phyloP scores from a whole-genome alignment of 2,113 vertebrate genomes.

The Vulpes ferrilata region DNA sequence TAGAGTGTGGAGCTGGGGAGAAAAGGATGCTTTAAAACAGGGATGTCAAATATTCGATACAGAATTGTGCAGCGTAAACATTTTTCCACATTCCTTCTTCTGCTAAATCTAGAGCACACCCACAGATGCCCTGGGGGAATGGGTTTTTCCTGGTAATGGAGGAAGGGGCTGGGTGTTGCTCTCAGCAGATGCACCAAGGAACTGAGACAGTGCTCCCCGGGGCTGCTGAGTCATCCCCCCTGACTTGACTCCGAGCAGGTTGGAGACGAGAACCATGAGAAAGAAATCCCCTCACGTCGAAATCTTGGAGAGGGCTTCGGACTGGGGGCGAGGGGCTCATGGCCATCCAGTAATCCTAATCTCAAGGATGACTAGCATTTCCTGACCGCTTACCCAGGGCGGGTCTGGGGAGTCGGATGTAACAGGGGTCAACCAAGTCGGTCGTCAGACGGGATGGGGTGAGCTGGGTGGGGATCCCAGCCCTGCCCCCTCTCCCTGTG shows the following conservation, averaged over 20 bases:
- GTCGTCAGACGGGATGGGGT: background rate
- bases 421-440: rapidly evolving
- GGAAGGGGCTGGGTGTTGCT: background rate
- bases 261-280: background rate
- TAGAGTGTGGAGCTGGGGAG: background rate
- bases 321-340: background rate
- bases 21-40: background rate
- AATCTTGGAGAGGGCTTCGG: background rate
- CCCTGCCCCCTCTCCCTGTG: background rate
- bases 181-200: background rate
- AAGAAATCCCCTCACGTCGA: background rate
- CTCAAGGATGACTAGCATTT: background rate
- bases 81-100: background rate
- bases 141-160: background rate
- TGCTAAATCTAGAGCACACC: background rate
- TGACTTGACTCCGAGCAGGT: background rate
- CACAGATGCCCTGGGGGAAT: background rate
- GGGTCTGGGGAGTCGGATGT: background rate
- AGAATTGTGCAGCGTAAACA: background rate
- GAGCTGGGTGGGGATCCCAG: background rate
- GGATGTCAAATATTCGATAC: background rate
- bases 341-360: background rate
- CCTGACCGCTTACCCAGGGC: rapidly evolving
- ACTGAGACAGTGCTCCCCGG: background rate
- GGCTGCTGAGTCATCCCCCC: background rate